Conservation (phyloP, 1,140 invertebrate species). For the Drosophila tropicalis region DNA sequence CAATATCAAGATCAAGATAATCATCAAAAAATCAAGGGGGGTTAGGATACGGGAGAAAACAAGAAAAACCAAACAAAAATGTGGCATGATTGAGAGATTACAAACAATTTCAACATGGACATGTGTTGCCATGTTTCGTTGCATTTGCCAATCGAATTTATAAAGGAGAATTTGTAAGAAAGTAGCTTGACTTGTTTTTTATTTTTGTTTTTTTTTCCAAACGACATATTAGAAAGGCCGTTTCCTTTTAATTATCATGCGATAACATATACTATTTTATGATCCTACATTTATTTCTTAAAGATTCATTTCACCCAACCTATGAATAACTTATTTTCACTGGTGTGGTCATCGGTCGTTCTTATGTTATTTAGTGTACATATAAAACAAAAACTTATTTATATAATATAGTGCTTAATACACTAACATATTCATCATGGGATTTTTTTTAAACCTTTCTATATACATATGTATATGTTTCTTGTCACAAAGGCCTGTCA, state of each 20-base stretch:
- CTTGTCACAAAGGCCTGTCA: too few relatives aligned
- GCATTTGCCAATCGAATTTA: conserved; percentile 6
- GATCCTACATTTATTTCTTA: neutral
- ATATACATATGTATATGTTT: too few relatives aligned
- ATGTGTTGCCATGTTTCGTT: conserved; percentile 6
- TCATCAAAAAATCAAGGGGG: conserved; percentile 38
- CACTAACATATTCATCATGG: too few relatives aligned
- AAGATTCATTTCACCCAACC: too few relatives aligned
- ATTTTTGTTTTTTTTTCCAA: neutral
- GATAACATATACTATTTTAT: neutral
- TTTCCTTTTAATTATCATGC: neutral
- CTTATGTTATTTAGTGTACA: neutral
- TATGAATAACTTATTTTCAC: too few relatives aligned
- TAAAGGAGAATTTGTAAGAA: conserved; percentile 6
- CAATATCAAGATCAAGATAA: conserved; percentile 79
- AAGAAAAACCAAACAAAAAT: conserved; percentile 33
- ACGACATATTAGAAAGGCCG: conserved; percentile 1
- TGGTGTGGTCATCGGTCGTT: too few relatives aligned
- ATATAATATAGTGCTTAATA: too few relatives aligned
- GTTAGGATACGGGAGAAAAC: neutral
- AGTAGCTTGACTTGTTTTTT: conserved; percentile 5
- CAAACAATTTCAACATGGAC: conserved; percentile 8
- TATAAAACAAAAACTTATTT: neutral
- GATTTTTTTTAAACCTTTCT: too few relatives aligned
- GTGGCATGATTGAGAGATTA: conserved; percentile 15